Base-by-base conservation (phyloP, 2,888 invertebrate genomes). In the Calameuta pallipes region DNA sequence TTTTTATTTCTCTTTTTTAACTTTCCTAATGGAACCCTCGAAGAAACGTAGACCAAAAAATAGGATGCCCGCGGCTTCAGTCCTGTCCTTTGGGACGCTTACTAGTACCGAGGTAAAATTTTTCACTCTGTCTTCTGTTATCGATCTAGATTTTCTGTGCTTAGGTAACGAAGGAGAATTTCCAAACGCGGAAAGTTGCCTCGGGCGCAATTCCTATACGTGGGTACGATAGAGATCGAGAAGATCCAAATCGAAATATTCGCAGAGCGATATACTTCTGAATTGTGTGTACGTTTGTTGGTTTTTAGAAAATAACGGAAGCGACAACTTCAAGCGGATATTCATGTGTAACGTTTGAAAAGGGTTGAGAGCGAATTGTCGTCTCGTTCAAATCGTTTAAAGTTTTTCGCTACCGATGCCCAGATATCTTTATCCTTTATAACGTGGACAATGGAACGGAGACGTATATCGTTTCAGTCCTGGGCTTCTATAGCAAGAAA, bases 331-430 rank as follows among this genome's bases (percentile, higher is more conserved):
- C 56, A 56, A 3, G 9, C 56, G 56, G 56, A 56, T 56, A 56
- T 56, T 56, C 56, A 56, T 23, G 56, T 56, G 56, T 56, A 56
- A 15, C 56, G 23, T 56, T 56, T 56, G 56, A 56, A 56, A 56
- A 23, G 56, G 23, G 31, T 34, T 71, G 31, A 71, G 34, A 71
- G 71, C 71, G 71, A 34, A 23, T 71, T 71, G 33, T 71, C 71
- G 23, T 71, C 71, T 71, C 71, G 71, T 34, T 71, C 13, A 13
- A 33, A 70, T 30, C 15, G 70, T 15, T 70, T 11, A 33, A 83
- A 86, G 75, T 83, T 83, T 83, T 83, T 78, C 77, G 79, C 83
- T 78, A 80, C 73, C 78, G 84, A 85, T 82, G 76, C 15, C 34
- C 73, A 80, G 80, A 80, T 80, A 82, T 77, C 80, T 74, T 82